Percentiles rank a stretch among this genome's conserved stretches.
phyloP scores from a whole-genome alignment of 2,797 vertebrate species.

The Fringilla coelebs region DNA sequence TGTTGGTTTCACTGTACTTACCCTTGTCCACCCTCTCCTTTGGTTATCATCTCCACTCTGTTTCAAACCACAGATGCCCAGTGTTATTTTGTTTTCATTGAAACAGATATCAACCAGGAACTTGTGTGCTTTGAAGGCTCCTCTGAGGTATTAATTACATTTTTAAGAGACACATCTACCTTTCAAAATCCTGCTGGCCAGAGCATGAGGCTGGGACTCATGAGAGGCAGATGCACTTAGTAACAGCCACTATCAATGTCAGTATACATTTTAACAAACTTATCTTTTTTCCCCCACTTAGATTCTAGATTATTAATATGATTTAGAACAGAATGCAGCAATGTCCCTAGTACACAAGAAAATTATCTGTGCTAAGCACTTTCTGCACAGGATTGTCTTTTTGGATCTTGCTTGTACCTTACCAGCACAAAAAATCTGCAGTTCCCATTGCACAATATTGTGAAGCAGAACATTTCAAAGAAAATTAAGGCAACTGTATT shows the following conservation, averaged over 20 bases:
- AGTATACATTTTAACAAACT: background rate
- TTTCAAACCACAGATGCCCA: background rate
- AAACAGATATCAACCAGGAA: background rate
- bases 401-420: background rate
- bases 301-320: background rate
- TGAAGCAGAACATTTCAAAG: background rate
- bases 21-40: background rate
- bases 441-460: background rate
- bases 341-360: background rate
- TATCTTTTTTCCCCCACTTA: rapidly evolving
- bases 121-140: background rate
- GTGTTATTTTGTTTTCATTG: background rate
- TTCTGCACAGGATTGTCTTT: background rate
- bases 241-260: background rate
- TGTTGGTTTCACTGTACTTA: background rate
- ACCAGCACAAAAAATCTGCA: background rate
- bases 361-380: background rate
- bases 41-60: background rate
- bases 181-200: background rate
- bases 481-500: background rate
- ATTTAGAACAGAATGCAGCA: background rate
- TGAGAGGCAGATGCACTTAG: background rate
- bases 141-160: background rate
- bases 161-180: background rate
- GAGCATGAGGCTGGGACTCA: background rate